Conservation (phyloP, 2,113 vertebrate species). For the Ciconia boyciana region DNA sequence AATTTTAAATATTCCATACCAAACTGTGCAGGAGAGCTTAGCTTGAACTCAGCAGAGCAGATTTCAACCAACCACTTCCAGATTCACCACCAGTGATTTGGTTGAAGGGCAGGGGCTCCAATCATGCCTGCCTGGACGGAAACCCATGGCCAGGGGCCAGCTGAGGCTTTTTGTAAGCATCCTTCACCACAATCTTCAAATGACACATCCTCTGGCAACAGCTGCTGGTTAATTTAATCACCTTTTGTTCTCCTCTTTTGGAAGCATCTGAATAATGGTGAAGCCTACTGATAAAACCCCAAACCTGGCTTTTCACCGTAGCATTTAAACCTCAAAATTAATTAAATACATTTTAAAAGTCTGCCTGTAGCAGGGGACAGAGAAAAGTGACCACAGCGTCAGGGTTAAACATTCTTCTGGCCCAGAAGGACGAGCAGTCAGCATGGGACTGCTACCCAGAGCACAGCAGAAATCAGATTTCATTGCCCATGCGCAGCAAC, state of each 20-base stretch:
- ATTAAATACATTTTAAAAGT: fast-evolving
- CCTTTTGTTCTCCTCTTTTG: not conserved
- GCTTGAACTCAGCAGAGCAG: not conserved
- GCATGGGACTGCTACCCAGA: not conserved
- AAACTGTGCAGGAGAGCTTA: not conserved
- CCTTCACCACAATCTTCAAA: not conserved
- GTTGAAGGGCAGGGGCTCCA: not conserved
- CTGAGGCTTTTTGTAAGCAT: not conserved
- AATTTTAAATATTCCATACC: not conserved
- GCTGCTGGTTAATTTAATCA: not conserved
- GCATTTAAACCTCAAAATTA: not conserved
- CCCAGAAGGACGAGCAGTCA: not conserved
- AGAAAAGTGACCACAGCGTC: fast-evolving
- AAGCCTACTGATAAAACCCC: not conserved
- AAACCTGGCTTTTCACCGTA: not conserved
- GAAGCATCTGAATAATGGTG: fast-evolving
- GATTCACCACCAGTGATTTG: not conserved
- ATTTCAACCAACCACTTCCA: not conserved
- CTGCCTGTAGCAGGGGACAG: not conserved
- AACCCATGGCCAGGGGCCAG: not conserved
- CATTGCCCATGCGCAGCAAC: not conserved
- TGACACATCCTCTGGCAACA: not conserved
- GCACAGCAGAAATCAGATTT: not conserved
- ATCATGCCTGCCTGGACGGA: not conserved
- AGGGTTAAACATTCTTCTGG: not conserved